Evolutionary conservation across 2,797 vertebrate genomes (phyloP), one percentile per base, ranked within the genome.

Genomic region (Ceryle rudis): DNA sequence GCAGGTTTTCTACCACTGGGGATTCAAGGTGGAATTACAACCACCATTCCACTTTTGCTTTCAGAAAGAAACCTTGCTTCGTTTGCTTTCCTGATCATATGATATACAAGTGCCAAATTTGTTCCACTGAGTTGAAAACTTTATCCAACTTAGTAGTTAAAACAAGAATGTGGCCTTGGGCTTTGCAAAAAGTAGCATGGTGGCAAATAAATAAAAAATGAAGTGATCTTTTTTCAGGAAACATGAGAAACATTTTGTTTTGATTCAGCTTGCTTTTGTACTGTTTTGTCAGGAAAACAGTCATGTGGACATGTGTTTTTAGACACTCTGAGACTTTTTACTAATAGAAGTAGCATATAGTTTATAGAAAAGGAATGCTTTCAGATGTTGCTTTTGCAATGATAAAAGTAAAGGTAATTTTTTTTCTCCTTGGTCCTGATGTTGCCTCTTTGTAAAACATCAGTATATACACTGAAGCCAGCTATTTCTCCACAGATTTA

Each of bases 201-300:
- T 55, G 15, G 52, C 47, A 79, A 92, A 64, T 55, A 57, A 88
- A 62, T 58, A 22, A 92, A 69, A 88, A 83, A 69, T 22, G 11
- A 90, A 81, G 35, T 18, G 28, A 51, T 42, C 31, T 47, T 88
- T 79, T 79, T 66, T 46, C 44, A 46, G 44, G 44, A 46, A 46
- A 46, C 18, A 46, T 11, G 44, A 21, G 44, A 46, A 96, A 97
- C 93, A 93, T 79, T 96, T 81, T 91, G 81, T 88, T 97, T 97
- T 82, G 37, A 33, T 88, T 96, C 64, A 54, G 37, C 47, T 86
- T 90, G 64, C 54, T 86, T 86, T 93, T 70, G 22, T 83, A 35
- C 22, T 7, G 6, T 70, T 74, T 85, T 75, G 72, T 96, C 39
- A 83, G 81, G 90, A 78, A 57, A 49, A 52, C 42, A 69, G 31